Conservation (phyloP, 2,113 vertebrate genomes). For the Mus spicilegus region DNA sequence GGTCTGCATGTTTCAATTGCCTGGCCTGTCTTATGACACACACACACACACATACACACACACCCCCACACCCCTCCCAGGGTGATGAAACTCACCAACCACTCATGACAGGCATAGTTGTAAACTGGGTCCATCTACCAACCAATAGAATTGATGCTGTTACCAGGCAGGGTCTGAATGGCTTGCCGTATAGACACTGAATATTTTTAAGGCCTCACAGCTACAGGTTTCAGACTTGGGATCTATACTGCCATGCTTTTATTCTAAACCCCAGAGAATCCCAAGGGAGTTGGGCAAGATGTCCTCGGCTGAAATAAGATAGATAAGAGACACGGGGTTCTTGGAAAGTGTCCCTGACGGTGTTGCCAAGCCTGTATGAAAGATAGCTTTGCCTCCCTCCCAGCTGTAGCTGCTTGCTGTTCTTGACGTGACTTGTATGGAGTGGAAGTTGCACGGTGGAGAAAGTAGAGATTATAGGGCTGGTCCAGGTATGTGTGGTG, state of each 20-base stretch:
- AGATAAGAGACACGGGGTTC: not conserved
- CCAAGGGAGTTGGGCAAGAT: not conserved
- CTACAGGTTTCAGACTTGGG: not conserved
- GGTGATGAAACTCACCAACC: not conserved
- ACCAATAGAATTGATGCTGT: not conserved
- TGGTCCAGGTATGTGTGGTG: not conserved
- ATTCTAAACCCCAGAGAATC: not conserved
- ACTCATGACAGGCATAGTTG: not conserved
- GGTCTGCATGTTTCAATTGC: not conserved
- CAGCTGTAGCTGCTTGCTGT: not conserved
- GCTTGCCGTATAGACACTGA: not conserved
- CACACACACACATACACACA: too few species aligned
- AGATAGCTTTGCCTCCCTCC: not conserved
- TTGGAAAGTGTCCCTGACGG: not conserved
- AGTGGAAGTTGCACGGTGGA: not conserved
- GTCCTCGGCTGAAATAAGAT: not conserved
- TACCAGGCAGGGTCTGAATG: accelerated
- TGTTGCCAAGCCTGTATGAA: not conserved
- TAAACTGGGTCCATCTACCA: not conserved
- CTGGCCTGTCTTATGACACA: accelerated
- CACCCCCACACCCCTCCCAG: not conserved
- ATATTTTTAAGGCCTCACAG: not conserved
- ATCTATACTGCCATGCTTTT: not conserved
- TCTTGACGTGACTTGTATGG: not conserved
- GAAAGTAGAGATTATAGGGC: not conserved